Percentiles rank a stretch among this genome's conserved stretches.
Evolutionary conservation across 2,888 invertebrate genomes (phyloP).

Genomic region (Sinopyrophorus schimmeli): DNA sequence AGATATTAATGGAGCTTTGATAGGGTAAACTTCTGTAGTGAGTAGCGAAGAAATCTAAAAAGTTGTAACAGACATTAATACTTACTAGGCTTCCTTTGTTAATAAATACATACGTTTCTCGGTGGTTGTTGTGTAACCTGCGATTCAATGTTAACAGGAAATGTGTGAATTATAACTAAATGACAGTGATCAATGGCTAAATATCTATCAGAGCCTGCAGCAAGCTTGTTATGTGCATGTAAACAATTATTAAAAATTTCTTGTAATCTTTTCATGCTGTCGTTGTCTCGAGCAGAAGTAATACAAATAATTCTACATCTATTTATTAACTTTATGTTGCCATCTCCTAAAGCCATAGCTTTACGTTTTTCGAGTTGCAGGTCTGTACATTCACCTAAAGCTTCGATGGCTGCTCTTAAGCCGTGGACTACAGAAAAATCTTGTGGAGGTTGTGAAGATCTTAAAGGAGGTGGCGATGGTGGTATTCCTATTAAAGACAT

Average conservation of each 20-base stretch:
- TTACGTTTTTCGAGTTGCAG: constrained; percentile 65
- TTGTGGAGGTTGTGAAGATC: constrained; percentile 61
- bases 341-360: constrained; percentile 55
- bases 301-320: constrained; percentile 88
- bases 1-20: constrained; percentile 74
- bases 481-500: constrained; percentile 82
- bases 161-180: constrained; percentile 86
- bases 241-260: constrained; percentile 84
- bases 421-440: constrained; percentile 80
- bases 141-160: constrained; percentile 78
- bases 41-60: constrained; percentile 70
- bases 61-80: constrained; percentile 25
- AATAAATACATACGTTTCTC: constrained; percentile 60
- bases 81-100: neutral
- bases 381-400: constrained; percentile 80
- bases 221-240: constrained; percentile 77
- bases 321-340: constrained; percentile 51
- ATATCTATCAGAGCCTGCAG: constrained; percentile 65
- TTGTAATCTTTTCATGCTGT: constrained; percentile 82
- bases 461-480: constrained; percentile 55
- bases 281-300: constrained; percentile 85
- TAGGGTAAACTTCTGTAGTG: constrained; percentile 80
- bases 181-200: constrained; percentile 86
- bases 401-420: constrained; percentile 82
- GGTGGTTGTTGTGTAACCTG: constrained; percentile 73